Conservation (phyloP, 2,888 invertebrate genomes). For the Sialis lutaria region DNA sequence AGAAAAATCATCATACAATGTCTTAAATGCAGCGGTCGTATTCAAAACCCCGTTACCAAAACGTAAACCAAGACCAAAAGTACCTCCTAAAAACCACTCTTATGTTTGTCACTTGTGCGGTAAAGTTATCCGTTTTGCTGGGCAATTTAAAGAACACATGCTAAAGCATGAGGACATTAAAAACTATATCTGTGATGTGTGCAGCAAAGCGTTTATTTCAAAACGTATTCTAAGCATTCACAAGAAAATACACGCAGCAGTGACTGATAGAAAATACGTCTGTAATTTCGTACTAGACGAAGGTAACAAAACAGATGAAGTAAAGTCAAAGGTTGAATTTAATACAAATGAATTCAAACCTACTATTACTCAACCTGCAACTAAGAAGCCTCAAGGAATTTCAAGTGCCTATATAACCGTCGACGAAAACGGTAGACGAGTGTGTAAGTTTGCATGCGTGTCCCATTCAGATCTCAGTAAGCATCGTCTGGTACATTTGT, state of each 20-base stretch:
- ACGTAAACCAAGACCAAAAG: not conserved
- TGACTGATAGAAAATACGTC: conserved; percentile 1
- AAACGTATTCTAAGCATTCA: conserved; percentile 3
- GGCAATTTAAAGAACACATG: conserved; percentile 2
- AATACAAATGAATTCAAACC: not conserved
- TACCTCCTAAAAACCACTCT: not conserved
- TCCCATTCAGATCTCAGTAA: conserved; percentile 2
- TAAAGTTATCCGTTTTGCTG: not conserved
- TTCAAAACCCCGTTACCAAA: not conserved
- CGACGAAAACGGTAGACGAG: not conserved
- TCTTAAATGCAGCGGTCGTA: not conserved
- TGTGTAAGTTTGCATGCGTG: conserved; percentile 3
- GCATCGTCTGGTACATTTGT: not conserved
- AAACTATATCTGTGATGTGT: conserved; percentile 1
- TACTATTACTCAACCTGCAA: not conserved
- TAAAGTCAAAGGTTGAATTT: not conserved
- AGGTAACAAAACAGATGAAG: not conserved
- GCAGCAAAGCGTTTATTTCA: conserved; percentile 2
- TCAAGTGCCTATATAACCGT: not conserved
- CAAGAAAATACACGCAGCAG: conserved; percentile 3
- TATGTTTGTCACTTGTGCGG: conserved; percentile 3
- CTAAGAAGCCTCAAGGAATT: not conserved
- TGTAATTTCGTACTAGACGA: conserved; percentile 1
- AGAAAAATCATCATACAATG: not conserved
- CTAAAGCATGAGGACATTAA: conserved; percentile 1